Conservation (phyloP, 2,797 vertebrate species). For the Smutsia temminckii region DNA sequence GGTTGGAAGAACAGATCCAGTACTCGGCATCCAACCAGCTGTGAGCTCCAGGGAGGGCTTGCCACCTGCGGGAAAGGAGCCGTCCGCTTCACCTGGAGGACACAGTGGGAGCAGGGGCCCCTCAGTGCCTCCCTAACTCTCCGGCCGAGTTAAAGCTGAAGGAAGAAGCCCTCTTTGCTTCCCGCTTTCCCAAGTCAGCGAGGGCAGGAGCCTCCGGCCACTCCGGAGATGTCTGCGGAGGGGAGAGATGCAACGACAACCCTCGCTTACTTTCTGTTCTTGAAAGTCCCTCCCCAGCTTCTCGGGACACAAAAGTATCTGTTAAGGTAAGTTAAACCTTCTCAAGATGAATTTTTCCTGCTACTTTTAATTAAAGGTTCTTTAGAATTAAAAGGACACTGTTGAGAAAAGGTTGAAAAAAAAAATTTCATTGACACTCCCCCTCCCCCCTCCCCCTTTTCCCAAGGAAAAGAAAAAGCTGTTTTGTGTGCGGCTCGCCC, state of each 20-base stretch:
- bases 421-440: slow-evolving; percentile 91
- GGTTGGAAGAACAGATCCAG: not conserved
- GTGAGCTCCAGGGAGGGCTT: accelerated
- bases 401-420: slow-evolving; percentile 87
- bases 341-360: slow-evolving; percentile 87
- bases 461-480: slow-evolving; percentile 94
- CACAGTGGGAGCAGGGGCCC: not conserved
- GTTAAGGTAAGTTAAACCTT: slow-evolving; percentile 89
- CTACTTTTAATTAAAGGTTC: slow-evolving; percentile 89
- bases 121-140: not conserved
- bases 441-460: slow-evolving; percentile 91
- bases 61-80: no score
- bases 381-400: slow-evolving; percentile 91
- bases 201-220: not conserved
- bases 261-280: not conserved
- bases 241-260: slow-evolving; percentile 25
- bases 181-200: not conserved
- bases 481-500: slow-evolving; percentile 89
- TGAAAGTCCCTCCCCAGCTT: slow-evolving; percentile 75
- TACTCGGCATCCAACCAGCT: accelerated
- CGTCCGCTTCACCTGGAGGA: not conserved
- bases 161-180: not conserved
- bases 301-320: slow-evolving; percentile 85
- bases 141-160: not conserved
- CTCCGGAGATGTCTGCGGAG: not conserved